Conservation (phyloP, 2,113 vertebrate genomes). For the Asarcornis scutulata region DNA sequence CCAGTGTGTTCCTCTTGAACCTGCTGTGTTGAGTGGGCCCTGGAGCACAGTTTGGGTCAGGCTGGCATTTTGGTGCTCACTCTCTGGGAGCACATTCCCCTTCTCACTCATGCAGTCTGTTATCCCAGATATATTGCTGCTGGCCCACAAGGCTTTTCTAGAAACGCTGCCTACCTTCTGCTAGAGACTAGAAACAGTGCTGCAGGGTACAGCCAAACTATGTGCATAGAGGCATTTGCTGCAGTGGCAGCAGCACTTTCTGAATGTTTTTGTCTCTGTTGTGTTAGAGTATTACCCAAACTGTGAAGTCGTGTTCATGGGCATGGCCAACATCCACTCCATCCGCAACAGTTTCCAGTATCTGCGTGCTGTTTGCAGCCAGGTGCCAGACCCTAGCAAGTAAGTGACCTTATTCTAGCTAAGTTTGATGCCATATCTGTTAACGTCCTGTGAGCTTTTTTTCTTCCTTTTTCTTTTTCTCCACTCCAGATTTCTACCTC, state of each 20-base stretch:
- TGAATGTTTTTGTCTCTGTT: background rate
- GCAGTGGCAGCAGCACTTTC: background rate
- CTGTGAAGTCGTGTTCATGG: slow-evolving; percentile 98
- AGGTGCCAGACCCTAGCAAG: slow-evolving; percentile 99
- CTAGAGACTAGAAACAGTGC: background rate
- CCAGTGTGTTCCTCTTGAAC: background rate
- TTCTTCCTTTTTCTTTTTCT: background rate
- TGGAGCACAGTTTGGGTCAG: rapidly evolving
- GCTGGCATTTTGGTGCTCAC: background rate
- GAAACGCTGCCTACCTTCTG: background rate
- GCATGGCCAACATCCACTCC: slow-evolving; percentile 99
- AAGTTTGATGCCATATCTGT: background rate
- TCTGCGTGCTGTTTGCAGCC: slow-evolving; percentile 93
- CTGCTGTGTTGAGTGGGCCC: background rate
- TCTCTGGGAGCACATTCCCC: background rate
- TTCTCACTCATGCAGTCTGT: rapidly evolving
- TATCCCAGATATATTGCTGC: background rate
- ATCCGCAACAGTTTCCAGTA: slow-evolving; percentile 99
- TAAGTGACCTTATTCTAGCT: slow-evolving; percentile 70
- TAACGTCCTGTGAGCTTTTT: background rate
- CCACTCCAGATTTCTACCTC: background rate
- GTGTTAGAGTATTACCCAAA: slow-evolving; percentile 95
- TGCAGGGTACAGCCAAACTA: background rate
- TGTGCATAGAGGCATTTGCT: rapidly evolving
- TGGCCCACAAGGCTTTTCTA: background rate